These are phyloP conservation scores for Caradrina clavipalpis DNA, from an alignment of 2,888 invertebrate species.

Conservation along the genomic window DNA sequence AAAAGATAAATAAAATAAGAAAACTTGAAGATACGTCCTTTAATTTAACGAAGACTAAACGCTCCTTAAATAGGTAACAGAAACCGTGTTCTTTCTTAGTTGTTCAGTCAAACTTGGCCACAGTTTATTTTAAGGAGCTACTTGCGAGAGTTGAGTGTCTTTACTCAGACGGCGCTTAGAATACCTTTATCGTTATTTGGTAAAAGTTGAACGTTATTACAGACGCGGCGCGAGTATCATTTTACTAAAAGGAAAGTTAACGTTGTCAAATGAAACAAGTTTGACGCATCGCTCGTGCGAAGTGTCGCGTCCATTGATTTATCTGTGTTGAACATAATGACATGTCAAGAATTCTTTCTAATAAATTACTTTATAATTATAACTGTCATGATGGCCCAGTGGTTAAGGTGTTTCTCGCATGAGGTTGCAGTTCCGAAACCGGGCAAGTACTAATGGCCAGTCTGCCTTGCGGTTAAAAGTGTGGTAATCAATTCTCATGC, in stretches of 20 bases:
- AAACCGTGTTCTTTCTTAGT: neutral
- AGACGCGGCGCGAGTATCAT: slow-evolving; percentile 5
- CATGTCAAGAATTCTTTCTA: neutral
- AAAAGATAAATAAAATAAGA: no score
- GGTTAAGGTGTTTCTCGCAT: no score
- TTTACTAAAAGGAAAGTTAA: slow-evolving; percentile 29
- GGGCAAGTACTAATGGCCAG: no score
- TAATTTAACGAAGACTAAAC: neutral
- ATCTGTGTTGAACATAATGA: neutral
- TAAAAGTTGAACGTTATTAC: slow-evolving; percentile 28
- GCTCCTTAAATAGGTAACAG: neutral
- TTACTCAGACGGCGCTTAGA: neutral
- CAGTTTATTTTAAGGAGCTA: slow-evolving; percentile 16
- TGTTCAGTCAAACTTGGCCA: slow-evolving; percentile 3
- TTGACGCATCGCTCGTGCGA: slow-evolving; percentile 5
- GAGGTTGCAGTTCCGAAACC: no score
- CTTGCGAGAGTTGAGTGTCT: slow-evolving; percentile 3
- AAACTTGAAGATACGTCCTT: no score
- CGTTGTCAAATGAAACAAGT: slow-evolving; percentile 4
- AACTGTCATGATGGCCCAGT: no score
- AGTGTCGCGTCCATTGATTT: slow-evolving; percentile 15
- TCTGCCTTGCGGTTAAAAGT: no score
- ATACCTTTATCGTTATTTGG: slow-evolving; percentile 31
- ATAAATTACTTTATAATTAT: neutral
- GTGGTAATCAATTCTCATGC: no score